Evolutionary conservation across 2,797 vertebrate genomes (phyloP).

Genomic region (Lemur catta): DNA sequence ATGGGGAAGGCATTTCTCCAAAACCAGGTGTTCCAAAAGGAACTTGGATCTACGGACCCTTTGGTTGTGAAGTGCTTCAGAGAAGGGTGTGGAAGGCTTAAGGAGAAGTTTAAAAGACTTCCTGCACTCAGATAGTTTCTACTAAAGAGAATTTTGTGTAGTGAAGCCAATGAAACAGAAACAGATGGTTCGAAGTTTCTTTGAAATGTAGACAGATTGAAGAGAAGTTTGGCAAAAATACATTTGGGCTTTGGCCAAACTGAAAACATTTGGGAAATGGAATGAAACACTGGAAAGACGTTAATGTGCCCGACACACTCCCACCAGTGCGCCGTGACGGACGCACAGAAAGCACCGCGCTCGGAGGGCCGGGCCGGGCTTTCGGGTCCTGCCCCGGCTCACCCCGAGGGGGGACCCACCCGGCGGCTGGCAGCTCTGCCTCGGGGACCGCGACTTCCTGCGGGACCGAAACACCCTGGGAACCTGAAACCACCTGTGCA

Average conservation of each 20-base stretch:
- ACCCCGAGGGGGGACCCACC: neutral
- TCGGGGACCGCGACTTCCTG: neutral
- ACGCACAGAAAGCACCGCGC: neutral
- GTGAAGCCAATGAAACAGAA: conserved; percentile 47
- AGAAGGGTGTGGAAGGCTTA: neutral
- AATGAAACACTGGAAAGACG: conserved; percentile 33
- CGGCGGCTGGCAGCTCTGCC: neutral
- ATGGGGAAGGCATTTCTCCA: neutral
- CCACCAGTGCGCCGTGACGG: neutral
- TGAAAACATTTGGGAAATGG: conserved; percentile 52
- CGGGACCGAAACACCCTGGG: neutral
- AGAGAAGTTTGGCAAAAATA: conserved; percentile 65
- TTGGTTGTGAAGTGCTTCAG: neutral
- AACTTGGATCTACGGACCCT: neutral
- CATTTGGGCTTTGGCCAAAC: conserved; percentile 56
- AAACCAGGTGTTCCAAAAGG: neutral
- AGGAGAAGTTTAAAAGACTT: conserved; percentile 10
- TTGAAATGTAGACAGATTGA: conserved; percentile 71
- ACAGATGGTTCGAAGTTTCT: conserved; percentile 72
- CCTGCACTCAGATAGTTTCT: neutral
- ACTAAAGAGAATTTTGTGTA: conserved; percentile 19
- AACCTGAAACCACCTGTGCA: neutral
- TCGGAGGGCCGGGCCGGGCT: neutral
- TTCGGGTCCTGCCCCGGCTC: neutral
- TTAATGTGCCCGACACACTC: neutral